Percentiles rank a stretch among this genome's conserved stretches.
Evolutionary conservation across 2,888 invertebrate species (phyloP).

Genomic region (Deilephila elpenor): DNA sequence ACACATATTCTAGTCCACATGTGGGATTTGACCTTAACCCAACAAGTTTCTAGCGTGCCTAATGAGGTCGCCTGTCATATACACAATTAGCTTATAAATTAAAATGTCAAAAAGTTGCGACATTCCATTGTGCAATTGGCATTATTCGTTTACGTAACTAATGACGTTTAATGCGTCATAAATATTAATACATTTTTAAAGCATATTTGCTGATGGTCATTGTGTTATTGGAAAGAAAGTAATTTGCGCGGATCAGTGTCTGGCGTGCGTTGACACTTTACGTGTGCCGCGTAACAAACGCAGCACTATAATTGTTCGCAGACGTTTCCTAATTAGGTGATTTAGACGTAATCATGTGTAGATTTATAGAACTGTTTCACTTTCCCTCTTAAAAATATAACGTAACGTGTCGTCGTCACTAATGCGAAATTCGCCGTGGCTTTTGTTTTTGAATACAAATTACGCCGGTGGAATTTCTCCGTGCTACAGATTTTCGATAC

Average conservation of each 20-base stretch:
- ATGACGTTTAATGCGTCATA: slow-evolving; percentile 45
- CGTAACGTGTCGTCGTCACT: slow-evolving; percentile 60
- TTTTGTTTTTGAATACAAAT: slow-evolving; percentile 74
- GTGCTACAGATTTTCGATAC: slow-evolving; percentile 69
- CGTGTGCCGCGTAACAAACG: slow-evolving; percentile 38
- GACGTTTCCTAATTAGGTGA: slow-evolving; percentile 55
- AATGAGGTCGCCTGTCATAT: slow-evolving; percentile 8
- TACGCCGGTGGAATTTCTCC: slow-evolving; percentile 72
- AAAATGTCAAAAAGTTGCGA: slow-evolving; percentile 37
- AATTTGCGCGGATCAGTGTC: slow-evolving; percentile 17
- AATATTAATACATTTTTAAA: slow-evolving; percentile 44
- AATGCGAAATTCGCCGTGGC: slow-evolving; percentile 64
- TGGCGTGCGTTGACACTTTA: slow-evolving; percentile 30
- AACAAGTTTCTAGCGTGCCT: neutral
- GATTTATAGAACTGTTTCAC: slow-evolving; percentile 55
- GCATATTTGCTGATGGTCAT: neutral
- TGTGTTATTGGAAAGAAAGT: slow-evolving; percentile 40
- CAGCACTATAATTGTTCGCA: slow-evolving; percentile 37
- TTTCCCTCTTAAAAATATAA: slow-evolving; percentile 59
- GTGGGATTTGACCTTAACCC: slow-evolving; percentile 19
- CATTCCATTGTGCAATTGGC: slow-evolving; percentile 44
- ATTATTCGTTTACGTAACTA: slow-evolving; percentile 47
- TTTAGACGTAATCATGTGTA: slow-evolving; percentile 45
- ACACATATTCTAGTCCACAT: neutral
- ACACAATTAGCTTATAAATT: slow-evolving; percentile 14